Conservation (phyloP, 2,888 invertebrate species). For the Epistrophella euchroma region DNA sequence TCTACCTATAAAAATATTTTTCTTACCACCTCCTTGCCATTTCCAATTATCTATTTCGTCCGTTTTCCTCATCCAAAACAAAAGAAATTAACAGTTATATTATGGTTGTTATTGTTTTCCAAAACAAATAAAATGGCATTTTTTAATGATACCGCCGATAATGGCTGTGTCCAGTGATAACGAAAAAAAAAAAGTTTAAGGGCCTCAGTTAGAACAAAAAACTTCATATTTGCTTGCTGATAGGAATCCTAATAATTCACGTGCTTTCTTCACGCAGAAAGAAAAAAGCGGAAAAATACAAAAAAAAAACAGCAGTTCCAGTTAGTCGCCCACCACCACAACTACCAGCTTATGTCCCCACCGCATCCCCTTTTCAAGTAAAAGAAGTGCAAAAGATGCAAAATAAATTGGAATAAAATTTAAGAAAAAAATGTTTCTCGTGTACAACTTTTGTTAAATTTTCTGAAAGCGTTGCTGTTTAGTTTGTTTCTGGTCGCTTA, state of each 20-base stretch:
- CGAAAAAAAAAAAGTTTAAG: neutral
- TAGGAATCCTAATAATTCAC: slow-evolving; percentile 55
- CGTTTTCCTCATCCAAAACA: slow-evolving; percentile 26
- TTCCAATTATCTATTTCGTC: slow-evolving; percentile 40
- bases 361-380: slow-evolving; percentile 41
- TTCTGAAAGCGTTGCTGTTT: slow-evolving; percentile 58
- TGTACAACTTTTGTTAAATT: slow-evolving; percentile 48
- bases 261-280: slow-evolving; percentile 37
- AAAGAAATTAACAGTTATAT: slow-evolving; percentile 35
- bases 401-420: slow-evolving; percentile 58
- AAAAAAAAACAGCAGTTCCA: neutral
- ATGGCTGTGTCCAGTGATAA: slow-evolving; percentile 37
- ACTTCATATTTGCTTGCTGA: slow-evolving; percentile 18
- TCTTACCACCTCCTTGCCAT: slow-evolving; percentile 22
- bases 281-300: slow-evolving; percentile 47
- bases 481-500: slow-evolving; percentile 4
- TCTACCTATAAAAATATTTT: slow-evolving; percentile 49
- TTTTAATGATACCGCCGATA: neutral
- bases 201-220: neutral
- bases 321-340: slow-evolving; percentile 8
- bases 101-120: slow-evolving; percentile 7
- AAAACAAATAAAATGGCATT: slow-evolving; percentile 28
- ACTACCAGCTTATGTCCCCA: neutral
- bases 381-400: slow-evolving; percentile 71
- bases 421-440: slow-evolving; percentile 46